phyloP scores from a whole-genome alignment of 2,888 invertebrate species.

The Mythimna ferrago region DNA sequence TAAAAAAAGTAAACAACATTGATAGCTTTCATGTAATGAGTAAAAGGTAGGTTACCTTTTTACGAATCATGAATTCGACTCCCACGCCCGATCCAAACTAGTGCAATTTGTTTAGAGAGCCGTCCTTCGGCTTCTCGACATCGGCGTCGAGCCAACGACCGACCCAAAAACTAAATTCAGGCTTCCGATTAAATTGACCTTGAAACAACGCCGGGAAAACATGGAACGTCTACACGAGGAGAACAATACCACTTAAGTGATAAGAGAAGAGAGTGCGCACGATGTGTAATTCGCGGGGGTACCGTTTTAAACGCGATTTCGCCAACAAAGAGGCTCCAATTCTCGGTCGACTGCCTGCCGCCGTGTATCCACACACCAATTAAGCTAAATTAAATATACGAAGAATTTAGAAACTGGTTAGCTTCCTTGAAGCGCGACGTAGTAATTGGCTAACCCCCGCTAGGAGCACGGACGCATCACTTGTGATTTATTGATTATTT shows the following conservation, averaged over 20 bases:
- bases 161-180: slow-evolving; percentile 41
- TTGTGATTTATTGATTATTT: slow-evolving; percentile 85
- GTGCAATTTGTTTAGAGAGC: slow-evolving; percentile 59
- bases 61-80: slow-evolving; percentile 61
- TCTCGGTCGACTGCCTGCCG: slow-evolving; percentile 87
- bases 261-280: slow-evolving; percentile 71
- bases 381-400: slow-evolving; percentile 90
- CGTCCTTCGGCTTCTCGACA: slow-evolving; percentile 33
- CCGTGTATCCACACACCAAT: slow-evolving; percentile 88
- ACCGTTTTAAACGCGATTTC: slow-evolving; percentile 84
- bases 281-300: slow-evolving; percentile 78
- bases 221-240: slow-evolving; percentile 45
- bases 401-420: slow-evolving; percentile 90
- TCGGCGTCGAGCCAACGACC: slow-evolving; percentile 41
- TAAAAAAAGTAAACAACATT: slow-evolving; percentile 13
- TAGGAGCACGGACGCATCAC: slow-evolving; percentile 85
- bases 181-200: slow-evolving; percentile 51
- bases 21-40: slow-evolving; percentile 37
- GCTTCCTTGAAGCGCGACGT: slow-evolving; percentile 90
- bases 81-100: slow-evolving; percentile 50
- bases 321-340: slow-evolving; percentile 86
- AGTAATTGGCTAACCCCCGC: slow-evolving; percentile 88
- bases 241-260: slow-evolving; percentile 70
- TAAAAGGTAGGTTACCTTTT: slow-evolving; percentile 58
- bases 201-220: slow-evolving; percentile 41